These are phyloP conservation scores for Sicus ferrugineus DNA, from an alignment of 2,888 invertebrate species.

Conservation along the genomic window DNA sequence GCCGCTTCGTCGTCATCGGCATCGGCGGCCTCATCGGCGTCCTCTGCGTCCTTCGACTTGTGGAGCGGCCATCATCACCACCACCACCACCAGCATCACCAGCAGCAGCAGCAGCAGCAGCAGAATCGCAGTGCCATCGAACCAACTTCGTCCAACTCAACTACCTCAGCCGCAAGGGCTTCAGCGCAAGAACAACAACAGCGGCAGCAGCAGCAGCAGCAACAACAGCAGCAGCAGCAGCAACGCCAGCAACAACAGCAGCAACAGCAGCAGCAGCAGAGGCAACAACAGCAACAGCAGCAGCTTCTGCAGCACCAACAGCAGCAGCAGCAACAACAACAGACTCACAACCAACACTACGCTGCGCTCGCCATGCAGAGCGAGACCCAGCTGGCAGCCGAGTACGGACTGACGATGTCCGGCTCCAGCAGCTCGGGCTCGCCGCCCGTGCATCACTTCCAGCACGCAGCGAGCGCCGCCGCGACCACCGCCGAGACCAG, in stretches of 20 bases:
- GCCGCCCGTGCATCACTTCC: slow-evolving; percentile 34
- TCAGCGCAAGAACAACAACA: slow-evolving; percentile 37
- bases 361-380: slow-evolving; percentile 57
- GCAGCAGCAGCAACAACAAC: slow-evolving; percentile 42
- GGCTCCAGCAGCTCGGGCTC: slow-evolving; percentile 37
- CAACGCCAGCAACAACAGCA: too few species aligned
- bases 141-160: slow-evolving; percentile 30
- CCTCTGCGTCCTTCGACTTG: slow-evolving; percentile 42
- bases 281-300: slow-evolving; percentile 39
- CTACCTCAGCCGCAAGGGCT: slow-evolving; percentile 29
- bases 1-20: slow-evolving; percentile 21
- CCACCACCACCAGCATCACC: slow-evolving; percentile 46
- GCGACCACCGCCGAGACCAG: slow-evolving; percentile 33
- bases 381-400: slow-evolving; percentile 56
- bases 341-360: slow-evolving; percentile 45
- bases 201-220: slow-evolving; percentile 38
- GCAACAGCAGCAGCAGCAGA: slow-evolving; percentile 40
- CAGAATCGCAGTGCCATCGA: slow-evolving; percentile 40
- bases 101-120: slow-evolving; percentile 45
- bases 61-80: slow-evolving; percentile 48
- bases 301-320: slow-evolving; percentile 36
- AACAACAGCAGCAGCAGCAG: too few species aligned
- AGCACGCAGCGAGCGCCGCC: not conserved
- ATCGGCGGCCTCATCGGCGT: not conserved
- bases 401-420: slow-evolving; percentile 56